Base-by-base conservation (phyloP, 2,113 vertebrate genomes). In the Poeciliopsis occidentalis region DNA sequence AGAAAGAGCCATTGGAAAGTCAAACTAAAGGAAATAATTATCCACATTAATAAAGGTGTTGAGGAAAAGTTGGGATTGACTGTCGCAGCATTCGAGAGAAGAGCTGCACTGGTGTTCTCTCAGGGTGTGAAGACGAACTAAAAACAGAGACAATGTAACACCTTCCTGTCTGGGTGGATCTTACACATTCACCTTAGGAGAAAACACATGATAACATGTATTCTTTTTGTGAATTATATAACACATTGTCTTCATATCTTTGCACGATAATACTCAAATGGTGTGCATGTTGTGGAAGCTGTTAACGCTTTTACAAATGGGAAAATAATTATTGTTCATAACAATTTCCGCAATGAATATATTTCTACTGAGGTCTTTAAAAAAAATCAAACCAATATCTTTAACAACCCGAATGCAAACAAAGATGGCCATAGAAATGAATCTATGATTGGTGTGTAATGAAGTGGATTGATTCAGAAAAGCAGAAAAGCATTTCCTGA, bases 91-190 rank as follows among this genome's bases (percentile, higher is more conserved):
- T 22, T 64, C 63, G 76, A 75, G 82, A 85, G 85, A 78, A 79
- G 30, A 74, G 37, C 69, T 37, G 44, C 72, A n/a, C 62, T 67
- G 64, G 47, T 71, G 83, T 82, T 65, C 85, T 80, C 30, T 60
- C 37, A 30, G 85, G 63, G 78, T 88, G 85, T 78, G 82, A 91
- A 86, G 57, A n/a, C 60, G 51, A 76, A 74, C 83, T 82, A 80
- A 78, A 82, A 81, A 85, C 51, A 67, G 82, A 84, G 41, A 37
- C 74, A 80, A 75, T 80, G 76, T 86, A 81, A 78, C 88, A 77
- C 87, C 77, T 81, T 19, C 0, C 74, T 57, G 1, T 24, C 78
- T 41, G 51, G 22, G 31, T 3, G 66, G 69, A 60, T 71, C 64
- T 80, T 64, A 71, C 71, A 83, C 65, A n/a, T 70, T 81, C 72